Percentiles rank a stretch among this genome's conserved stretches.
These are phyloP conservation scores for Bradysia coprophila DNA, from an alignment of 1,140 invertebrate species.

Conservation along the genomic window DNA sequence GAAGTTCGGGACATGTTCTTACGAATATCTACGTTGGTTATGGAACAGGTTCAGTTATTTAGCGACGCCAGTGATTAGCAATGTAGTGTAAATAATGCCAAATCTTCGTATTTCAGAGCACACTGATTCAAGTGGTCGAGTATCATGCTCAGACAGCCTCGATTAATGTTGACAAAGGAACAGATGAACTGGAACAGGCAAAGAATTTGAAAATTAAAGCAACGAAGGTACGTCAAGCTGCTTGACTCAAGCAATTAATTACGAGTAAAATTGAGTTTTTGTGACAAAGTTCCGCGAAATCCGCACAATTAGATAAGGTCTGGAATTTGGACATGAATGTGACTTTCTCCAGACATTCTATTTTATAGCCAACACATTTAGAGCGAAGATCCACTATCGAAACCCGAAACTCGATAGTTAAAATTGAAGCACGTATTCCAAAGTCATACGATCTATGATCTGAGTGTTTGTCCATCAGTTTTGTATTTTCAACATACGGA, in stretches of 20 bases:
- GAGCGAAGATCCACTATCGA: not conserved
- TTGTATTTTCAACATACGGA: too few species aligned
- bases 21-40: conserved; percentile 20
- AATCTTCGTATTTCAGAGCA: conserved; percentile 8
- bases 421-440: too few species aligned
- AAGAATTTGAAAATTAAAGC: conserved; percentile 15
- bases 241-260: not conserved
- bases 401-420: too few species aligned
- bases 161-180: conserved; percentile 16
- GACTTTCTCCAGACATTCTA: too few species aligned
- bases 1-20: conserved; percentile 22
- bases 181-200: conserved; percentile 16
- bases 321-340: too few species aligned
- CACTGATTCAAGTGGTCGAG: conserved; percentile 19
- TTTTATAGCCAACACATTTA: too few species aligned
- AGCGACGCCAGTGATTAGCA: too few species aligned
- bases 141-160: conserved; percentile 21
- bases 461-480: too few species aligned
- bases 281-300: too few species aligned
- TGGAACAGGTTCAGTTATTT: conserved; percentile 13
- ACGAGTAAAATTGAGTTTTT: too few species aligned
- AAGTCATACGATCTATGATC: too few species aligned
- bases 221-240: conserved; percentile 14
- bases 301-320: too few species aligned
- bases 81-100: not conserved